phyloP scores from a whole-genome alignment of 1,140 invertebrate genomes.

The Cheumatopsyche charites region DNA sequence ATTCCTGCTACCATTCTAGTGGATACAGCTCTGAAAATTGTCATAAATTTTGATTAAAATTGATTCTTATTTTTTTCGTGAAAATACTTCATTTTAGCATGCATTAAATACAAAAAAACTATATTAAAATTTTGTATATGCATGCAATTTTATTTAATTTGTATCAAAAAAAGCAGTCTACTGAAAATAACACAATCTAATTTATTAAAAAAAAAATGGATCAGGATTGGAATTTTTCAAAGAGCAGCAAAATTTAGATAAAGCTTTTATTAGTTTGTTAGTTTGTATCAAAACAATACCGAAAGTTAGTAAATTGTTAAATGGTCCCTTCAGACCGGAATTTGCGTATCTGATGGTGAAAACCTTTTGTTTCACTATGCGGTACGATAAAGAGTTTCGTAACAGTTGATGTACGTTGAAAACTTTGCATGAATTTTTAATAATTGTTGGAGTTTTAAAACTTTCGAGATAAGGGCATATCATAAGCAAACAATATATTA shows the following conservation, averaged over 20 bases:
- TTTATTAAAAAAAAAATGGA: constrained; percentile 23
- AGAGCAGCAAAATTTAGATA: constrained; percentile 40
- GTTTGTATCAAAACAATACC: constrained; percentile 25
- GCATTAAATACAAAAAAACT: neutral
- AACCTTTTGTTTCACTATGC: constrained; percentile 14
- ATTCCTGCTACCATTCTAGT: constrained; percentile 89
- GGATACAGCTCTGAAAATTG: constrained; percentile 73
- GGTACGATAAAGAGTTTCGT: constrained; percentile 23
- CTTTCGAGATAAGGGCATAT: neutral
- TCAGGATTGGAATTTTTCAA: constrained; percentile 18
- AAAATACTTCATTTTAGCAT: neutral
- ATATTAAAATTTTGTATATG: neutral
- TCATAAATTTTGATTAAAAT: constrained; percentile 2
- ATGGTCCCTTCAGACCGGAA: constrained; percentile 24
- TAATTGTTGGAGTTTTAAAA: constrained; percentile 10
- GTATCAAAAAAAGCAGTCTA: neutral
- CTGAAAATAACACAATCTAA: neutral
- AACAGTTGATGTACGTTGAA: neutral
- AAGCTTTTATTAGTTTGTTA: constrained; percentile 32
- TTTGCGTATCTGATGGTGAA: neutral
- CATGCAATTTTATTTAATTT: too few relatives aligned
- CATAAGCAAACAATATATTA: neutral
- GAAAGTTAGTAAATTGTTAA: constrained; percentile 10
- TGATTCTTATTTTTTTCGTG: neutral
- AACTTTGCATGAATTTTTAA: neutral